Percentiles rank a stretch among this genome's conserved stretches.
Evolutionary conservation across 1,140 invertebrate genomes (phyloP).

Genomic region (Drosophila arawakana): DNA sequence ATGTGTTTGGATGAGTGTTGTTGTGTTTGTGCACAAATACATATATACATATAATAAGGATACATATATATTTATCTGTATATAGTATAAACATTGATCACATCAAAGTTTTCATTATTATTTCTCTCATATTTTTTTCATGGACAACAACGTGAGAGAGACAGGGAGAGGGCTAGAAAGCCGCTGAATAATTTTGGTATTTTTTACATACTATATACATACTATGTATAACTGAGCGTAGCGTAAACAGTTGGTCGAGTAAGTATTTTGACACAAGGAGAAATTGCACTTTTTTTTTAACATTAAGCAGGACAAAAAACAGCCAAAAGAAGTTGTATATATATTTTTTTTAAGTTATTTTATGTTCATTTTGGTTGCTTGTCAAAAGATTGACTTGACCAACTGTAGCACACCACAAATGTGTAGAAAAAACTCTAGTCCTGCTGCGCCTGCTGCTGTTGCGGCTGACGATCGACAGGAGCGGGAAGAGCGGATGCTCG

Average conservation of each 20-base stretch:
- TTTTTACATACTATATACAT: conserved; percentile 17
- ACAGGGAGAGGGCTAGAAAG: not conserved
- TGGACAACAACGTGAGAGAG: not conserved
- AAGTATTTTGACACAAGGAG: no score
- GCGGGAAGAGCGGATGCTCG: conserved; percentile 56
- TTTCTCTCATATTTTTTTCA: not conserved
- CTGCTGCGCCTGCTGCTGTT: no score
- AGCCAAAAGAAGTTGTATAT: no score
- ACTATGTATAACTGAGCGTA: conserved; percentile 1
- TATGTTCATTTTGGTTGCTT: no score
- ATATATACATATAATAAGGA: conserved; percentile 12
- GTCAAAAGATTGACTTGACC: no score
- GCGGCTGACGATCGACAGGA: not conserved
- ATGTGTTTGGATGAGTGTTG: not conserved
- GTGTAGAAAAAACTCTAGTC: no score
- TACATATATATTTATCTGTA: conserved; percentile 10
- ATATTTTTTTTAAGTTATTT: no score
- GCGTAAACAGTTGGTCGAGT: no score
- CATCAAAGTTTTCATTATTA: conserved; percentile 27
- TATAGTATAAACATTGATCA: conserved; percentile 48
- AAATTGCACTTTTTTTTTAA: no score
- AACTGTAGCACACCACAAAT: no score
- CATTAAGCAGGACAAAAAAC: no score
- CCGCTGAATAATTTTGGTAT: not conserved
- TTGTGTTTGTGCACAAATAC: conserved; percentile 12